Evolutionary conservation across 2,888 invertebrate genomes (phyloP).

Genomic region (Digitonthophagus gazella): DNA sequence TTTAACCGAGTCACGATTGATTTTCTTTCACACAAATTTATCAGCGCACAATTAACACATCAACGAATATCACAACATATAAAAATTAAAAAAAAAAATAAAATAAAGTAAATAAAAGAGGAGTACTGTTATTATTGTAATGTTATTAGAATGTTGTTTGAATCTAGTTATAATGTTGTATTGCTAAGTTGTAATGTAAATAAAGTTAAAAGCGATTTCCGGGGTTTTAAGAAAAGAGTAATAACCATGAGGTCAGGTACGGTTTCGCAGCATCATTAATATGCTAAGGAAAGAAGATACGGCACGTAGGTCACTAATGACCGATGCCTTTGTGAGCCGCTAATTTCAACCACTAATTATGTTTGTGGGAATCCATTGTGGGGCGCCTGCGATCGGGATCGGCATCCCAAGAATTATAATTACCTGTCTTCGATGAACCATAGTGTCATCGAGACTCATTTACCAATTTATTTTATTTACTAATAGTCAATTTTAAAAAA

Average conservation of each 20-base stretch:
- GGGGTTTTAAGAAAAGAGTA: conserved; percentile 21
- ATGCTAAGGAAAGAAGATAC: conserved; percentile 8
- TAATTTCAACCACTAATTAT: conserved; percentile 33
- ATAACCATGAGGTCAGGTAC: conserved; percentile 26
- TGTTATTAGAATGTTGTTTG: too few species aligned
- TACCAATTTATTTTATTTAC: not conserved
- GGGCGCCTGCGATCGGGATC: conserved; percentile 2
- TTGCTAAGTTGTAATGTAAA: too few species aligned
- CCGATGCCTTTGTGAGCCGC: conserved; percentile 31
- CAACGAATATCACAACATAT: too few species aligned
- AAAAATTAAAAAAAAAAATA: too few species aligned
- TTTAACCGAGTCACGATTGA: too few species aligned
- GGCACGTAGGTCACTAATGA: conserved; percentile 21
- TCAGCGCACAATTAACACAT: too few species aligned
- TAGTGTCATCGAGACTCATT: conserved; percentile 12
- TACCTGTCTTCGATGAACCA: conserved; percentile 12
- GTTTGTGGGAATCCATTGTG: conserved; percentile 26
- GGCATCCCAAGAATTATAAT: conserved; percentile 22
- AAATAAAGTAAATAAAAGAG: too few species aligned
- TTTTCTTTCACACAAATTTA: too few species aligned
- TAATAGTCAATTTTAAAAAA: not conserved
- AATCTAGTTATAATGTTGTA: too few species aligned
- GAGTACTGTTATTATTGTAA: too few species aligned
- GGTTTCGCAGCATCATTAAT: conserved; percentile 27
- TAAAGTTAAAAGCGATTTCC: not conserved